Base-by-base conservation (phyloP, 1,140 invertebrate genomes). In the Yoshiicerus persimilis region DNA sequence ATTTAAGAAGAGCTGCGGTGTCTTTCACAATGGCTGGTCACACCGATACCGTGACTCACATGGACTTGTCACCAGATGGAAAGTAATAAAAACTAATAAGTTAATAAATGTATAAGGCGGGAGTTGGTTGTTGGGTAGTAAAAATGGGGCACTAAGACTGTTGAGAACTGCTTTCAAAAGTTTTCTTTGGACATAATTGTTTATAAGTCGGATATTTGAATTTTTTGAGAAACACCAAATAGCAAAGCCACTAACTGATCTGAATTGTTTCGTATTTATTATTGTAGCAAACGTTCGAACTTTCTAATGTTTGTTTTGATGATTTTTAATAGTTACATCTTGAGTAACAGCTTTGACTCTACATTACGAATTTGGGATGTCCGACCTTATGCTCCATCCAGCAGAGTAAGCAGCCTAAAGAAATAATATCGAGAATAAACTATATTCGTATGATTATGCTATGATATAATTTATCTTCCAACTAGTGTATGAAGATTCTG, bases 51-150 rank as follows among this genome's bases (percentile, higher is more conserved):
- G 95, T 99, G 6, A 99, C 99, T 6, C 98, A 97, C 89, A 92
- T 99, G 87, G 94, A 96, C 25, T 93, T 99, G 0, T 99, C 97
- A 89, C 96, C 97, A 5, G 98, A 99, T 93, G 99, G 99, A 0
- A 98, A 97, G 10, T 97, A 87, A 62, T 86, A 38, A 66, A 16
- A 4, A 23, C 8, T 34, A 27, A 77, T 20, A 27, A 23, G 27
- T 4, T 27, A 1, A 84, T 32, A 36, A 88, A n/a, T n/a, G n/a
- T n/a, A n/a, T n/a, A n/a, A n/a, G n/a, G n/a, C n/a, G n/a, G n/a
- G n/a, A n/a, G n/a, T n/a, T n/a, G n/a, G n/a, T n/a, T n/a, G n/a
- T n/a, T n/a, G n/a, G n/a, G n/a, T n/a, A n/a, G n/a, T n/a, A n/a
- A n/a, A n/a, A n/a, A n/a, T n/a, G n/a, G n/a, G n/a, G n/a, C n/a